Percentiles rank a stretch among this genome's conserved stretches.
Evolutionary conservation across 2,113 vertebrate species (phyloP).

Genomic region (Coreoperca whiteheadi): DNA sequence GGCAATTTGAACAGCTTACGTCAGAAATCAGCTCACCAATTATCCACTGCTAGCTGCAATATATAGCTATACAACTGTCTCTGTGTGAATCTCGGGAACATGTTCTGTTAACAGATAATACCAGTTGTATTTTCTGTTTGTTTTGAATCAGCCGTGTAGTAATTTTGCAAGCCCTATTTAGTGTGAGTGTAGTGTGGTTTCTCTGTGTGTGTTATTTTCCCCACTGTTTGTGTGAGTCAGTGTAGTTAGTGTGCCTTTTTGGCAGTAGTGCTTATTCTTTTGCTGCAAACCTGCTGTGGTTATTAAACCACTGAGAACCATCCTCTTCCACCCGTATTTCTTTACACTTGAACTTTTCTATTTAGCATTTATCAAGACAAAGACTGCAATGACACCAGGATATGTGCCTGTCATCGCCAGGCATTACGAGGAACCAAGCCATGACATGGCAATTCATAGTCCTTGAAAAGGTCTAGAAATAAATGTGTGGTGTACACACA

Average conservation of each 20-base stretch:
- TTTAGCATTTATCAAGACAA: background rate
- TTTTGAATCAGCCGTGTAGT: slow-evolving; percentile 8
- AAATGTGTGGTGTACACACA: slow-evolving; percentile 1
- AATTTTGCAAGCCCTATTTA: slow-evolving; percentile 15
- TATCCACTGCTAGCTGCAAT: background rate
- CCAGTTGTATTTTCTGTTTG: slow-evolving; percentile 2
- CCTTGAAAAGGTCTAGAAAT: background rate
- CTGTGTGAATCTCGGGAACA: background rate
- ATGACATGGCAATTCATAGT: background rate
- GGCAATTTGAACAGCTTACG: background rate
- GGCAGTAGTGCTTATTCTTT: slow-evolving; percentile 29
- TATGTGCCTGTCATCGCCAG: background rate
- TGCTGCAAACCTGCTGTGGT: slow-evolving; percentile 18
- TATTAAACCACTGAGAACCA: slow-evolving; percentile 38
- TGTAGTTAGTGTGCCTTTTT: slow-evolving; percentile 15
- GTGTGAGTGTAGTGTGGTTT: background rate
- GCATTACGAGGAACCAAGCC: background rate
- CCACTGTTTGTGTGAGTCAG: slow-evolving; percentile 32
- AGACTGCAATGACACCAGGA: background rate
- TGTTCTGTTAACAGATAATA: background rate
- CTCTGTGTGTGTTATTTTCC: slow-evolving; percentile 11
- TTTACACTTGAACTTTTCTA: slow-evolving; percentile 10
- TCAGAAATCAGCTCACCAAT: background rate
- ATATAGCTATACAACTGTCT: background rate
- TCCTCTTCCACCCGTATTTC: background rate